These are phyloP conservation scores for Cephus spinipes DNA, from an alignment of 2,888 invertebrate species.

Conservation along the genomic window DNA sequence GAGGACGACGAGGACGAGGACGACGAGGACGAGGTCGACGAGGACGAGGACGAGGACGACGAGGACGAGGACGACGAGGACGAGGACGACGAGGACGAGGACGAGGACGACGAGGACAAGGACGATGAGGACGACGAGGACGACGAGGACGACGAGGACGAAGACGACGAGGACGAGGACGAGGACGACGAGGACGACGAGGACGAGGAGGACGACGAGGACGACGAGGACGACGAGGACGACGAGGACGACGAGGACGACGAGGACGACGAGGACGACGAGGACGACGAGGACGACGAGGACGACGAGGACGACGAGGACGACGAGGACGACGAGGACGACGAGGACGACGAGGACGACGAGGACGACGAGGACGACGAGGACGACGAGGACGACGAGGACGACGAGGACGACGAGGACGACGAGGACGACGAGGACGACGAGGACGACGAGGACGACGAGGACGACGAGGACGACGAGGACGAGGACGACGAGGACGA, in stretches of 20 bases:
- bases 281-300: background rate
- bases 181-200: background rate
- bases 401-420: conserved; percentile 3
- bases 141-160: no score
- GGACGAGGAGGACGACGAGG: background rate
- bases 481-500: no score
- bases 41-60: background rate
- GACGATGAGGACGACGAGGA: no score
- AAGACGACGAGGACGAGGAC: background rate
- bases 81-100: background rate
- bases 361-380: background rate
- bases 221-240: conserved; percentile 1
- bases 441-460: background rate
- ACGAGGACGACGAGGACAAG: no score
- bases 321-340: background rate
- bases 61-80: background rate
- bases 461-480: background rate
- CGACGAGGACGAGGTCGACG: background rate
- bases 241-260: background rate
- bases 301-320: conserved; percentile 1
- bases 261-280: background rate
- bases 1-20: background rate
- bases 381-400: background rate
- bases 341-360: background rate
- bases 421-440: background rate